phyloP scores from a whole-genome alignment of 2,113 vertebrate species.

The Paedocypris sp. region DNA sequence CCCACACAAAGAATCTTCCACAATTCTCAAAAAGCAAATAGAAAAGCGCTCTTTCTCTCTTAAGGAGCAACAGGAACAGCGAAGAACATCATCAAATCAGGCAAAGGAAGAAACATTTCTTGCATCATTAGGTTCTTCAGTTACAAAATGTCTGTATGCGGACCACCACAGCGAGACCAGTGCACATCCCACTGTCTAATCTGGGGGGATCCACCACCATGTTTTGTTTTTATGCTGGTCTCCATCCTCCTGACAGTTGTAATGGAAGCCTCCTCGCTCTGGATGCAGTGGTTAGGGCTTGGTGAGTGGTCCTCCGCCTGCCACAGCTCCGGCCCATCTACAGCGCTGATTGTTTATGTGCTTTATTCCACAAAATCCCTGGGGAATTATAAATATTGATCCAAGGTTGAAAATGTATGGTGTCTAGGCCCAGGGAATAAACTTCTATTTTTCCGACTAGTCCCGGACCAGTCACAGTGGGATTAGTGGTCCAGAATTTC shows the following conservation, averaged over 20 bases:
- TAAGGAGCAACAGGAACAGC: too few relatives aligned
- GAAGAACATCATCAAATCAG: neutral
- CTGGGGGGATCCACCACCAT: too few relatives aligned
- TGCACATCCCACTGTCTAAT: too few relatives aligned
- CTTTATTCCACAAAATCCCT: constrained; percentile 85
- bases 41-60: too few relatives aligned
- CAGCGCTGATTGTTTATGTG: constrained; percentile 64
- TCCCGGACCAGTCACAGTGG: constrained; percentile 80
- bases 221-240: constrained; percentile 16
- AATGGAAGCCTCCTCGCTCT: constrained; percentile 23
- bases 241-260: constrained; percentile 12
- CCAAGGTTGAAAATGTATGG: constrained; percentile 87
- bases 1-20: constrained; percentile 2
- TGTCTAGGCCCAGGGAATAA: constrained; percentile 77
- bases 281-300: constrained; percentile 28
- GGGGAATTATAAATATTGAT: constrained; percentile 99
- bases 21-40: neutral
- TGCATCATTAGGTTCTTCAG: constrained; percentile 9
- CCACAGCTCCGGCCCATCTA: constrained; percentile 19
- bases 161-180: too few relatives aligned
- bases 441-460: constrained; percentile 85
- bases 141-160: too few relatives aligned
- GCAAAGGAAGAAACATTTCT: neutral
- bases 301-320: constrained; percentile 27
- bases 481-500: constrained; percentile 62